Base-by-base conservation (phyloP, 1,140 invertebrate genomes). In the Drosophila oshimai region DNA sequence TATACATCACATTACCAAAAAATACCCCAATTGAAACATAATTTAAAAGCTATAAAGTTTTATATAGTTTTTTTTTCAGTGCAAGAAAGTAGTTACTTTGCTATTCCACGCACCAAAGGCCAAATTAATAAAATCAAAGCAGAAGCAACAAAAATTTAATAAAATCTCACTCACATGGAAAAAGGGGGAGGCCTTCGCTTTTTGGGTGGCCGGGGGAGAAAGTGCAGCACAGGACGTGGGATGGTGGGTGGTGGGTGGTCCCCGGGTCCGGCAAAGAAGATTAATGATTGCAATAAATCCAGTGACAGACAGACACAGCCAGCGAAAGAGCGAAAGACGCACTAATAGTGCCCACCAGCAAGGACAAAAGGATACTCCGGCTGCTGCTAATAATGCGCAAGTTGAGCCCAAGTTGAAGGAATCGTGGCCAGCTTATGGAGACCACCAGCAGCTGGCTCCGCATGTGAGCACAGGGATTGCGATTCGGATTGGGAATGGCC, bases 221-320 rank as follows among this genome's bases (percentile, higher is more conserved):
- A 71, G 33, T 49, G 51, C 39, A 34, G 29, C 20, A 6, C 22
- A 29, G 15, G 18, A 7, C 17, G 17, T 22, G 53, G 15, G 34
- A 34, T 20, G 12, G 29, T 15, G 33, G 17, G 29, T 42, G 31
- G 28, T 22, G 36, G 45, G 33, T 17, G 45, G 42, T 47, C n/a
- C n/a, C n/a, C 24, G 26, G 33, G 50, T 62, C 58, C 50, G 45
- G 55, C 54, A 68, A 90, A 90, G 65, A 90, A 90, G 89, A 90
- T 90, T 90, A 90, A 90, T 90, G 89, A 83, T 90, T 90, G 89
- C 89, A 87, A 90, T 90, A 90, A 90, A 90, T 90, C 89, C 89
- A 80, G 77, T 68, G 84, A 80, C 84, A 87, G 77, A 69, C 73
- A 67, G 69, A 61, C 72, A 64, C 46, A 26, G 39, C 39, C 20